Evolutionary conservation across 2,797 vertebrate species (phyloP).

Genomic region (Phoxinus dragarum): DNA sequence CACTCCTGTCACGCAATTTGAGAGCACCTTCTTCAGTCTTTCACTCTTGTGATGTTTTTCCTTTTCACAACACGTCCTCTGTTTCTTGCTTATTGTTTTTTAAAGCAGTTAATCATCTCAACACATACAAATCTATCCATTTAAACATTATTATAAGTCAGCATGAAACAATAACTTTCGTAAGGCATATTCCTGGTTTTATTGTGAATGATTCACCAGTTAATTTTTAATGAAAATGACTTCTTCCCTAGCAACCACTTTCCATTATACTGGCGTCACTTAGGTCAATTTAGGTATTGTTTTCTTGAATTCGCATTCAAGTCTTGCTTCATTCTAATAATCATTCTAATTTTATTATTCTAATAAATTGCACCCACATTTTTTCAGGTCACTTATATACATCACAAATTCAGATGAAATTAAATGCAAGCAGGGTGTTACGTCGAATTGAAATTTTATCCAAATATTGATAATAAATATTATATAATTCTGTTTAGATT

Average conservation of each 20-base stretch:
- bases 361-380: background rate
- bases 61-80: slow-evolving; percentile 1
- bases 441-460: background rate
- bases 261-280: background rate
- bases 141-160: slow-evolving; percentile 6
- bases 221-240: background rate
- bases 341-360: no score
- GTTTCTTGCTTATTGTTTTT: slow-evolving; percentile 11
- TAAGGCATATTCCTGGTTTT: background rate
- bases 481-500: background rate
- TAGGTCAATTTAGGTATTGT: background rate
- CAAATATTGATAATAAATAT: background rate
- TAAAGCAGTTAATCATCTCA: background rate
- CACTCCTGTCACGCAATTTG: slow-evolving; percentile 26
- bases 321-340: background rate
- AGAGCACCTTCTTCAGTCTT: slow-evolving; percentile 30
- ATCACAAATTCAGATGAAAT: background rate
- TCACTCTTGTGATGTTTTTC: slow-evolving; percentile 16
- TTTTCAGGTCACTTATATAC: background rate
- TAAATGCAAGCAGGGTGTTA: background rate
- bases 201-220: background rate
- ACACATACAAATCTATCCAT: slow-evolving; percentile 2
- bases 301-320: background rate
- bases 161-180: background rate
- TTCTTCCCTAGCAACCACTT: background rate